Percentiles rank a stretch among this genome's conserved stretches.
phyloP scores from a whole-genome alignment of 2,888 invertebrate species.

The Rhamnusium bicolor region DNA sequence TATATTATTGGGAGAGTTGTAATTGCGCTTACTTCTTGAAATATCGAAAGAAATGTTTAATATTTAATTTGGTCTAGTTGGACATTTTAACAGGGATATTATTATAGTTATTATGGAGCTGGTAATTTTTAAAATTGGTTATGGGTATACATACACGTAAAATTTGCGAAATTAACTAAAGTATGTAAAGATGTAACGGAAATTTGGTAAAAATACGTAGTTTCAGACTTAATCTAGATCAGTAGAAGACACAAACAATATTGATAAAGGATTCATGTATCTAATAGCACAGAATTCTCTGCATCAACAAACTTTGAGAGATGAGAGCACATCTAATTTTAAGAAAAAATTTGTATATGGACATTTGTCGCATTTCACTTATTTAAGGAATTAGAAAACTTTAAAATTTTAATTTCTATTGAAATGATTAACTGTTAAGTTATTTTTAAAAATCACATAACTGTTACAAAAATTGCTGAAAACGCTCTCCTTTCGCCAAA shows the following conservation, averaged over 20 bases:
- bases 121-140: neutral
- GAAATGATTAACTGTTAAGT: no score
- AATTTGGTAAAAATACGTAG: neutral
- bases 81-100: neutral
- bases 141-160: neutral
- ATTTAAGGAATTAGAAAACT: neutral
- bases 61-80: neutral
- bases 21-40: neutral
- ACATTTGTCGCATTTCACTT: no score
- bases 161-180: neutral
- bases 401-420: neutral
- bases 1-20: constrained; percentile 8
- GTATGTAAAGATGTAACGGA: neutral
- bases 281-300: no score
- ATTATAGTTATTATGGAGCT: neutral
- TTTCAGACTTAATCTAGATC: neutral
- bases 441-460: no score
- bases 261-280: no score
- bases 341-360: no score
- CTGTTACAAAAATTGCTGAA: no score
- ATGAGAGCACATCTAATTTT: no score
- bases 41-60: neutral
- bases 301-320: no score
- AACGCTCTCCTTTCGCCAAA: no score
- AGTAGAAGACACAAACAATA: no score